Evolutionary conservation across 2,797 vertebrate genomes (phyloP).

Genomic region (Hemitrygon akajei): DNA sequence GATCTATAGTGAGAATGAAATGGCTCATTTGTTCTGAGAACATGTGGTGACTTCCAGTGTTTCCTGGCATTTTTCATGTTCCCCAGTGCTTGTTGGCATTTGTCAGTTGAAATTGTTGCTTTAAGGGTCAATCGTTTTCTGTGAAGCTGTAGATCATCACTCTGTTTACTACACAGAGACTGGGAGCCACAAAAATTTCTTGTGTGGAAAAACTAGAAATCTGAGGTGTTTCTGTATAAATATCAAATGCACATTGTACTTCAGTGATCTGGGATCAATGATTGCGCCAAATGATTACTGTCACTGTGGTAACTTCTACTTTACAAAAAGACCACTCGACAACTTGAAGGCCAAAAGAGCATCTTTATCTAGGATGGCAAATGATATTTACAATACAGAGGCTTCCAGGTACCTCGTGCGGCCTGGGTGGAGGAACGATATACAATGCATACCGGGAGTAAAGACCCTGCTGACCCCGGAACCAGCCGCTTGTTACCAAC

Average conservation of each 20-base stretch:
- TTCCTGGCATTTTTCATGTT: constrained; percentile 21
- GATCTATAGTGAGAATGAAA: not conserved
- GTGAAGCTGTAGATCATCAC: not conserved
- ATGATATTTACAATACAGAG: no score
- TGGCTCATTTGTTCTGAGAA: not conserved
- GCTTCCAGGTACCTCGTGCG: no score
- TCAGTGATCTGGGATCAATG: not conserved
- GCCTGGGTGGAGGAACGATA: no score
- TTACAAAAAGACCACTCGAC: no score
- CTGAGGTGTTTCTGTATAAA: not conserved
- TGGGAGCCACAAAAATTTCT: not conserved
- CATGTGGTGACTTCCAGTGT: not conserved
- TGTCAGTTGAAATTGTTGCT: constrained; percentile 9
- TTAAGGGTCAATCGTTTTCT: constrained; percentile 6
- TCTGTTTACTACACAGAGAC: not conserved
- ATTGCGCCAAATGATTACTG: not conserved
- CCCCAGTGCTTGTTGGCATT: not conserved
- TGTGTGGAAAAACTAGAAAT: not conserved
- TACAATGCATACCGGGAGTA: no score
- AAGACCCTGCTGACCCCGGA: no score
- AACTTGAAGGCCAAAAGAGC: no score
- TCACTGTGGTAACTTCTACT: no score
- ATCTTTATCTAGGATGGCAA: no score
- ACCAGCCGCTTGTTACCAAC: no score
- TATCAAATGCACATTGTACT: not conserved